Evolutionary conservation across 2,113 vertebrate genomes (phyloP).

Genomic region (Terrapene triunguis): DNA sequence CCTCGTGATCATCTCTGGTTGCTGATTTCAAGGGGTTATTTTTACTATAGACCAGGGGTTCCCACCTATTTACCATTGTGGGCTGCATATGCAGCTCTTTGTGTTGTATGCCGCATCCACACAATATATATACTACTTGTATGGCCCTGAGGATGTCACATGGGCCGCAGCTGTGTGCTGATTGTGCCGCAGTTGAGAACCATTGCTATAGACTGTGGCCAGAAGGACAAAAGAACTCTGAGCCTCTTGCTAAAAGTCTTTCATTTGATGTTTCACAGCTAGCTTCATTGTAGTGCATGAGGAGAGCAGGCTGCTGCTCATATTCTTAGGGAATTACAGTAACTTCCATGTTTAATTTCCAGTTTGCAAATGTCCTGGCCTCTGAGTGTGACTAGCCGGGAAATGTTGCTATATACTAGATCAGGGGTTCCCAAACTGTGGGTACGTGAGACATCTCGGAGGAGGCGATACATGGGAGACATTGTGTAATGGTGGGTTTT

Average conservation of each 20-base stretch:
- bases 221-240: background rate
- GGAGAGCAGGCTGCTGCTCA: slow-evolving; percentile 42
- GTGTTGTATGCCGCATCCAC: too few relatives aligned
- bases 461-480: background rate
- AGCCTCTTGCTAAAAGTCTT: background rate
- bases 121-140: too few relatives aligned
- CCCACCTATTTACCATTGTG: too few relatives aligned
- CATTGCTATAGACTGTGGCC: background rate
- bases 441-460: background rate
- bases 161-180: too few relatives aligned
- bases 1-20: background rate
- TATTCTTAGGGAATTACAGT: slow-evolving; percentile 52
- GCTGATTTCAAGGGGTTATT: background rate
- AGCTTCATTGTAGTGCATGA: background rate
- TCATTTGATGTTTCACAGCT: background rate
- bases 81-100: too few relatives aligned
- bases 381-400: slow-evolving; percentile 53
- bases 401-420: slow-evolving; percentile 43
- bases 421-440: background rate
- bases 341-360: slow-evolving; percentile 32
- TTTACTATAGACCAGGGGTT: background rate
- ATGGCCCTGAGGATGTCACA: too few relatives aligned
- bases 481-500: background rate
- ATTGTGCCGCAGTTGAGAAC: too few relatives aligned
- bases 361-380: slow-evolving; percentile 46